Evolutionary conservation across 2,888 invertebrate species (phyloP).

Genomic region (Bombylius discolor): DNA sequence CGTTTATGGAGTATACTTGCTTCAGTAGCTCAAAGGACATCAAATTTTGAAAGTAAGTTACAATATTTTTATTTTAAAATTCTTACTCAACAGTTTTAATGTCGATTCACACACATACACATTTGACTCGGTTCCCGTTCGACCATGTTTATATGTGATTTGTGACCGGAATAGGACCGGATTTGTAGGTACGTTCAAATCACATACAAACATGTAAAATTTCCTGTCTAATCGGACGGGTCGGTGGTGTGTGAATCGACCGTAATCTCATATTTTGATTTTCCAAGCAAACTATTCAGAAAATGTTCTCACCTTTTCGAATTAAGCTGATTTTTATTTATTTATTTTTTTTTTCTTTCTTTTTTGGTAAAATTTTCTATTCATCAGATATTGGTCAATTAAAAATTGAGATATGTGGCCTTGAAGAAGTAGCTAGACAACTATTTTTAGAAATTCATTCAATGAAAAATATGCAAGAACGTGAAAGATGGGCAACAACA

Average conservation of each 20-base stretch:
- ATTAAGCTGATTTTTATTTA: neutral
- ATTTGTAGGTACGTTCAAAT: no score
- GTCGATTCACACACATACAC: no score
- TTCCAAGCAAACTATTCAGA: no score
- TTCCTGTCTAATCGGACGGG: no score
- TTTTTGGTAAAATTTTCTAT: neutral
- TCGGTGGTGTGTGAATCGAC: no score
- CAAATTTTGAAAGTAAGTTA: slow-evolving; percentile 49
- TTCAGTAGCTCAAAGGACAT: slow-evolving; percentile 41
- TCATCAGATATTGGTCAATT: slow-evolving; percentile 61
- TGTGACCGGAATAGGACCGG: no score
- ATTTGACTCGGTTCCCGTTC: neutral
- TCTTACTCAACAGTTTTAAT: neutral
- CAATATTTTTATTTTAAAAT: slow-evolving; percentile 8
- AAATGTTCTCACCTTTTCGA: no score
- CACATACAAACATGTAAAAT: no score
- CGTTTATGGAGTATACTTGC: slow-evolving; percentile 65
- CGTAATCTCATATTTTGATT: no score
- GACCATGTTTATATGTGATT: no score
- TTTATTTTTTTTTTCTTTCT: slow-evolving; percentile 1
- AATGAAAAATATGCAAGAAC: slow-evolving; percentile 79
- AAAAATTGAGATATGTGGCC: slow-evolving; percentile 68
- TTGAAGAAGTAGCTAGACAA: slow-evolving; percentile 88
- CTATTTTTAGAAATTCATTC: slow-evolving; percentile 94
- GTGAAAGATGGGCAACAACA: slow-evolving; percentile 88